Evolutionary conservation across 2,797 vertebrate genomes (phyloP), one percentile per base, ranked within the genome.

Genomic region (Cephalopachus bancanus): DNA sequence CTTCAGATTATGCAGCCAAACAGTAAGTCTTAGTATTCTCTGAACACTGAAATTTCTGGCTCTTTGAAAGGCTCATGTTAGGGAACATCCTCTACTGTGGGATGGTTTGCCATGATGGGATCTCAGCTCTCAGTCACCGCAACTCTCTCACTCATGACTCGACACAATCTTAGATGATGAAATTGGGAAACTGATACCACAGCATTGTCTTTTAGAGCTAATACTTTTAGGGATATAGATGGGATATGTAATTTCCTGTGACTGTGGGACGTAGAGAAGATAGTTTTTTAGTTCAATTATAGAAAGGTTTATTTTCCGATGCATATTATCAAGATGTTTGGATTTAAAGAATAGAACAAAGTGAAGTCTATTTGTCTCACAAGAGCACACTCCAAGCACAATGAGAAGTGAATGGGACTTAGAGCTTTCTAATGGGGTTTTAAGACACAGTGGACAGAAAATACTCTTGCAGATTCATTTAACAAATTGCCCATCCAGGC

Each of bases 401-500:
- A 90, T 89, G 67, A 95, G 87, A 96, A 89, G 80, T 94, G 91
- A 97, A 94, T 97, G 78, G 75, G 83, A 97, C 92, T 95, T 94
- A 97, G 88, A 71, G 30, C 19, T 57, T 85, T 79, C 12, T 96
- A 93, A 75, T 85, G 88, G 76, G 89, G 49, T 97, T 97, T 95
- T 96, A 96, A 93, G 95, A 97, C 69, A 51, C 24, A 95, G 86
- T 15, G 26, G 95, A 96, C 95, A 74, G 67, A 91, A 97, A 97
- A 33, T 95, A 94, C 76, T 97, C 86, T 92, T 57, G 95, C 89
- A 95, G 95, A 97, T 97, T 98, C 95, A 89, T 97, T 98, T 84
- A 97, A 84, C 93, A 98, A n/a, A 74, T 96, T 85, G 69, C 88
- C 95, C 90, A 97, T 94, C 87, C 97, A 98, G 97, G 96, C 86